phyloP scores from a whole-genome alignment of 2,888 invertebrate genomes.

The Epirrhoe alternata region DNA sequence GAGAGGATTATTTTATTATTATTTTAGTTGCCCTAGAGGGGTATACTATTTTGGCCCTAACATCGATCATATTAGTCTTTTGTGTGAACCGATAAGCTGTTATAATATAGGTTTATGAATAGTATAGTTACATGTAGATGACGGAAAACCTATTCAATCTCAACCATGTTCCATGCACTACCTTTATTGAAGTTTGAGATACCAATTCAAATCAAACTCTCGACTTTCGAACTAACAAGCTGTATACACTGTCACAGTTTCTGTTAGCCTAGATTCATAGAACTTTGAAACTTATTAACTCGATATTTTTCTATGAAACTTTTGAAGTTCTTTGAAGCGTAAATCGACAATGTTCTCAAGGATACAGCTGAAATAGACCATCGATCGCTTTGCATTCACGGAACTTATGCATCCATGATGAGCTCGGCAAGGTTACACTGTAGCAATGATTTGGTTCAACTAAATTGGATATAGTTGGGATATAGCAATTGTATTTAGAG shows the following conservation, averaged over 20 bases:
- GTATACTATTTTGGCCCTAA: background rate
- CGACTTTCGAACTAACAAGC: background rate
- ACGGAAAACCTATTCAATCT: background rate
- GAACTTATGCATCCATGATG: slow-evolving; percentile 64
- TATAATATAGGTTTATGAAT: too few species aligned
- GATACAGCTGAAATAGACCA: slow-evolving; percentile 55
- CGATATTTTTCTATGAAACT: slow-evolving; percentile 16
- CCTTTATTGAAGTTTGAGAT: too few species aligned
- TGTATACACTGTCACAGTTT: background rate
- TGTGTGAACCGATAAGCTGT: too few species aligned
- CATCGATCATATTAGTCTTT: too few species aligned
- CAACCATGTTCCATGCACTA: background rate
- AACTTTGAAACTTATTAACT: background rate
- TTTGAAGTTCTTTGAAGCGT: slow-evolving; percentile 18
- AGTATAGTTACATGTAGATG: background rate
- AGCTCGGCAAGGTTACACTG: slow-evolving; percentile 38
- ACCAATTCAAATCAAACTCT: background rate
- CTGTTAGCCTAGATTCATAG: background rate
- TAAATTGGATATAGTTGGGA: slow-evolving; percentile 15
- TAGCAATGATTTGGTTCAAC: slow-evolving; percentile 16
- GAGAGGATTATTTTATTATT: too few species aligned
- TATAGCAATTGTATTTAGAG: slow-evolving; percentile 5
- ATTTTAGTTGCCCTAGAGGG: background rate
- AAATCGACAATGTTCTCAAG: slow-evolving; percentile 29
- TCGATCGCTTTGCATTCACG: slow-evolving; percentile 60